Evolutionary conservation across 2,113 vertebrate genomes (phyloP), one percentile per base, ranked within the genome.

Genomic region (Excalfactoria chinensis): DNA sequence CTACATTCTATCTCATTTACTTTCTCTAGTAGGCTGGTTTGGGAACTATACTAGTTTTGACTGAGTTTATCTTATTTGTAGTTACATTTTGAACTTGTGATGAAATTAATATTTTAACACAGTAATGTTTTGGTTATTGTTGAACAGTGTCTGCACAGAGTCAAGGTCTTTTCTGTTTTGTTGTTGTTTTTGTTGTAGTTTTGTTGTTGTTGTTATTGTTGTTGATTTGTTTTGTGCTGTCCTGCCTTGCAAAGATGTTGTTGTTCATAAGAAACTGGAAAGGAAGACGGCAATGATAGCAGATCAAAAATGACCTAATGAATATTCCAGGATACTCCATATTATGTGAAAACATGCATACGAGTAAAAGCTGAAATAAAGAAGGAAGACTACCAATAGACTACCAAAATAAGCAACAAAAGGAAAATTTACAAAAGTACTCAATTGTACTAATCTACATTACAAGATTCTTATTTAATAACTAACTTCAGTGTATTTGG

Each of bases 291-390:
- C 3, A 17, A 43, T 11, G 20, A 89, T 25, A 63, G 10, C 17
- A 64, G 34, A 41, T 13, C 11, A 9, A 3, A 73, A 3, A 0
- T 23, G 28, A 48, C 6, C 16, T 51, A 56, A 88, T 3, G 25
- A 12, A 25, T 56, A 73, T 48, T 6, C 7, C 17, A 26, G 30
- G 15, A 25, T 68, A 73, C 43, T 6, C 7, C 17, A 26, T 21
- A 13, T 1, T 18, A 11, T 23, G 18, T 0, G 1, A 18, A 18
- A 4, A 18, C 4, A 13, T 40, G 13, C 13, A 9, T 4, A 5
- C 14, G 30, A 43, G 11, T 37, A 66, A 49, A 69, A 41, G 2
- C 5, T 40, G 14, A 32, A 10, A 14, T 35, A 16, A 63, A 63
- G 35, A 21, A 60, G 23, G 1, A 69, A 11, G 44, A 34, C 83